Evolutionary conservation across 1,140 invertebrate genomes (phyloP).

Genomic region (Platyscapa corneri): DNA sequence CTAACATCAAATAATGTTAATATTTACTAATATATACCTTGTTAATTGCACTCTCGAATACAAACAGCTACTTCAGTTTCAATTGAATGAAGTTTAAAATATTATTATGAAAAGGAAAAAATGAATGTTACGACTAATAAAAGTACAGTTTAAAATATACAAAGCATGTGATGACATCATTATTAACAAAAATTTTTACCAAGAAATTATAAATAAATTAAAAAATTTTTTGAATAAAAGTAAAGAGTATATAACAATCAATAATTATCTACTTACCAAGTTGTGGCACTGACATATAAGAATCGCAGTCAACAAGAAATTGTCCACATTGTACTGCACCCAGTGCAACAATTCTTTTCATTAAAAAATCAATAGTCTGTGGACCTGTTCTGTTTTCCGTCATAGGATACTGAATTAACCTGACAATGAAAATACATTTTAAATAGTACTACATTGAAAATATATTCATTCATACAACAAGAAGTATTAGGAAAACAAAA

Average conservation of each 20-base stretch:
- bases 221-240: too few species aligned
- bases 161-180: too few species aligned
- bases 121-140: too few species aligned
- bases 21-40: too few species aligned
- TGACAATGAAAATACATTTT: conserved; percentile 52
- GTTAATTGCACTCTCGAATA: too few species aligned
- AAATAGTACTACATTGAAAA: conserved; percentile 21
- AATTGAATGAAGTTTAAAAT: too few species aligned
- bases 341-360: conserved; percentile 88
- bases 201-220: too few species aligned
- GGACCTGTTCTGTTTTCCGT: conserved; percentile 90
- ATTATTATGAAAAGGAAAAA: too few species aligned
- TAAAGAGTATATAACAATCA: not conserved
- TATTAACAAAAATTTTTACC: too few species aligned
- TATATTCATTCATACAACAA: not conserved
- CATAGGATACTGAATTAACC: conserved; percentile 87
- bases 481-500: not conserved
- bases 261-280: conserved; percentile 74
- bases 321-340: conserved; percentile 91
- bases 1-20: too few species aligned
- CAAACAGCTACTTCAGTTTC: too few species aligned
- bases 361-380: conserved; percentile 88
- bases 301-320: conserved; percentile 96
- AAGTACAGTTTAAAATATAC: too few species aligned
- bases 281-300: conserved; percentile 87